Conservation (phyloP, 2,797 vertebrate genomes). For the Poeciliopsis turneri region DNA sequence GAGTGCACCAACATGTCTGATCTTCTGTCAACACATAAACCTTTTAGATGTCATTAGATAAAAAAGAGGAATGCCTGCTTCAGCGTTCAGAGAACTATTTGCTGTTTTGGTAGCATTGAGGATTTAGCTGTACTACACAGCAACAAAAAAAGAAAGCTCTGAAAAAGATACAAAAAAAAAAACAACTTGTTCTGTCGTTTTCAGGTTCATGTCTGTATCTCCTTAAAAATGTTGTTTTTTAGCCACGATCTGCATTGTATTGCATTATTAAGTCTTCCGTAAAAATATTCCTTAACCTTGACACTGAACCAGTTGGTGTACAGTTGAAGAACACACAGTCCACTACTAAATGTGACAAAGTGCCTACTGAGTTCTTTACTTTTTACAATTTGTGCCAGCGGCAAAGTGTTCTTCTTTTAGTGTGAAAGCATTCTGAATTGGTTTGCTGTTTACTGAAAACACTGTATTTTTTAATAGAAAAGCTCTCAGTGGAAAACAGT, state of each 20-base stretch:
- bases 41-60: conserved; percentile 21
- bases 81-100: background rate
- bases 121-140: background rate
- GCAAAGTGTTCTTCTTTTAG: background rate
- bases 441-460: background rate
- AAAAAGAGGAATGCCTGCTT: background rate
- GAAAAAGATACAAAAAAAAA: background rate
- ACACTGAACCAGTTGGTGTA: background rate
- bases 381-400: background rate
- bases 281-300: background rate
- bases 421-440: background rate
- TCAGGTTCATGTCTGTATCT: background rate
- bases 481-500: background rate
- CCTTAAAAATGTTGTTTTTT: background rate
- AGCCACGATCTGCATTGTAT: background rate
- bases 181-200: background rate
- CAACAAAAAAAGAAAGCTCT: background rate
- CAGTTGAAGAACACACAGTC: background rate
- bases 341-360: background rate
- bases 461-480: background rate
- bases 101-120: background rate
- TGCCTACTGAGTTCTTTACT: background rate
- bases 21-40: conserved; percentile 56
- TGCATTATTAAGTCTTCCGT: background rate
- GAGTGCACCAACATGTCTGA: conserved; percentile 17